Base-by-base conservation (phyloP, 2,797 vertebrate species). In the Myiothlypis coronata region DNA sequence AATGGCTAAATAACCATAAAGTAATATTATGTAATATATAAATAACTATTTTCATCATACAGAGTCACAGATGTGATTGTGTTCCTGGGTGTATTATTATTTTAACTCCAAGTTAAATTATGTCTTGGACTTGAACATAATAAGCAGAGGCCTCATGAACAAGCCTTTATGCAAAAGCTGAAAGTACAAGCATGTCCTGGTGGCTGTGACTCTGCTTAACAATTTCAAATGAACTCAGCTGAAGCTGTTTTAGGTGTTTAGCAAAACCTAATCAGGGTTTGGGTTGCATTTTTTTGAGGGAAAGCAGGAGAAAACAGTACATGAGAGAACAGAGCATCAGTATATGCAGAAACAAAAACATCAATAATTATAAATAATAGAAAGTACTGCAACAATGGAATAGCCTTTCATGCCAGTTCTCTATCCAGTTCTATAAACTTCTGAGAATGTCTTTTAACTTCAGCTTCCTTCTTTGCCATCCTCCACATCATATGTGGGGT, bases 401-500 rank as follows among this genome's bases (percentile, higher is more conserved):
- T 43, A 41, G 7, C 30, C 30, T 69, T 85, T 61, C 67, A 68
- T 47, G 5, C 18, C 44, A 67, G 12, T 44, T 78, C 22, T 61
- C 26, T 57, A 18, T 17, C 22, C 12, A 43, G 4, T n/a, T 60
- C 32, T 24, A 5, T 71, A 23, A 86, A 75, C 28, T 50, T 74
- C 53, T 63, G 43, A 86, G 39, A 14, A 21, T 9, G 16, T 8
- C 20, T 83, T 89, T 76, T 23, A 44, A 17, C 35, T 60, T 19
- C 21, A 4, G 12, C 4, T 74, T 91, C 39, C 23, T 50, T 47
- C 18, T 76, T 78, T 84, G 28, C 22, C 11, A 20, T 43, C 22
- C 39, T 27, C 34, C 28, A 19, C 37, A 26, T 13, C 0, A 0
- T 19, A 27, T 14, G 3, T 46, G 35, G 12, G 8, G 12, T 52